Evolutionary conservation across 2,113 vertebrate genomes (phyloP).

Genomic region (Aptenodytes forsteri): DNA sequence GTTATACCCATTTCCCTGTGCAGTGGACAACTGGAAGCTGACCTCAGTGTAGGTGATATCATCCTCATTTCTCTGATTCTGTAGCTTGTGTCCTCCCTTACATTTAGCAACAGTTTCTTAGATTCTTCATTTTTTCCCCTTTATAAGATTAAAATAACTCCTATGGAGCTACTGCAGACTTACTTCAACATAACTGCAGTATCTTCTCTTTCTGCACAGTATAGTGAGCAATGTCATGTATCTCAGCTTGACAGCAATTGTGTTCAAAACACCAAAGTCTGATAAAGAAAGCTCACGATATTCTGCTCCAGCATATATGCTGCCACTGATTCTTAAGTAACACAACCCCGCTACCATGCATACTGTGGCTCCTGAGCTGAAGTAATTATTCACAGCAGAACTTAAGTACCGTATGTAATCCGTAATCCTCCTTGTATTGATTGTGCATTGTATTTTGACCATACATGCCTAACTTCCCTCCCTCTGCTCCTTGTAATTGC

Average conservation of each 20-base stretch:
- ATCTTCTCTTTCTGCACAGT: neutral
- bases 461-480: neutral
- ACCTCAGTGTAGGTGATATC: neutral
- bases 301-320: neutral
- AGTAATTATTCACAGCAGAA: neutral
- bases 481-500: neutral
- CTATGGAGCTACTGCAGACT: neutral
- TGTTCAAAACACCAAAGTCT: neutral
- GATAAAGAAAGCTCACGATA: neutral
- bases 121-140: neutral
- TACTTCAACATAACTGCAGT: neutral
- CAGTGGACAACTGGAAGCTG: neutral
- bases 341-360: fast-evolving
- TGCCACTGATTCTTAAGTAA: neutral
- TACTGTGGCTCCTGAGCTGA: neutral
- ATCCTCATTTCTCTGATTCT: neutral
- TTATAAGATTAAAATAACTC: neutral
- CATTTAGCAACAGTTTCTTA: neutral
- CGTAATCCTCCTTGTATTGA: neutral
- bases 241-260: neutral
- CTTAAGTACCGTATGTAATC: fast-evolving
- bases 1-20: neutral
- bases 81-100: neutral
- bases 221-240: fast-evolving
- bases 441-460: neutral